Evolutionary conservation across 2,797 vertebrate genomes (phyloP), one percentile per base, ranked within the genome.

Genomic region (Adelosebastes latens): DNA sequence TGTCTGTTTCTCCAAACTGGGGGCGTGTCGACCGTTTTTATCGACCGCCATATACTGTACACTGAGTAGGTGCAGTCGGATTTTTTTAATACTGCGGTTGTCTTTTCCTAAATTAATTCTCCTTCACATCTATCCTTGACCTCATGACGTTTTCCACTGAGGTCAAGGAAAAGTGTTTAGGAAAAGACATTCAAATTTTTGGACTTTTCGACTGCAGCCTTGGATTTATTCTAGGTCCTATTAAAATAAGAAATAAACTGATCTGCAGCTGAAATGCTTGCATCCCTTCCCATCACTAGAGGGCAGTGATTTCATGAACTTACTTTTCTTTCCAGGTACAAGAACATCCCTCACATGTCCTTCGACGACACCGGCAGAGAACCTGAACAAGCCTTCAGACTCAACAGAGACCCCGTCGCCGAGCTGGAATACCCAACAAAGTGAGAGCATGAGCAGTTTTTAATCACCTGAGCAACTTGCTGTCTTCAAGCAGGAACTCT

Each of bases 271-370:
- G 8, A 24, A 29, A 27, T 42, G 8, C 24, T 11, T 64, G 32
- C 8, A 5, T 20, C 12, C 11, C 20, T 18, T 63, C 31, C 4
- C 18, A 53, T 22, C 58, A 53, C 27, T 59, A 34, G 10, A 25
- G 5, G 3, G 8, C 32, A 27, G 36, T 3, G 8, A 65, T 34
- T 65, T 31, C 42, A 58, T 73, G 4, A 5, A 13, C 18, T 36
- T 22, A 8, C 4, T 59, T 72, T 63, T 34, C 3, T 65, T 36
- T 85, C n/a, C 85, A 99, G 98, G 87, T 99, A 96, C 90, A 99
- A 97, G 93, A 99, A 99, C 93, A 96, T 99, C 90, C 97, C 97
- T 77, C 97, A 99, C 78, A 99, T 99, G 98, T 99, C 97, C 12
- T 99, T 99, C 78, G 98, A 97, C 68, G 97, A 98, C 71, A 90